Evolutionary conservation across 2,797 vertebrate species (phyloP), one percentile per base, ranked within the genome.

Genomic region (Coilia nasus): DNA sequence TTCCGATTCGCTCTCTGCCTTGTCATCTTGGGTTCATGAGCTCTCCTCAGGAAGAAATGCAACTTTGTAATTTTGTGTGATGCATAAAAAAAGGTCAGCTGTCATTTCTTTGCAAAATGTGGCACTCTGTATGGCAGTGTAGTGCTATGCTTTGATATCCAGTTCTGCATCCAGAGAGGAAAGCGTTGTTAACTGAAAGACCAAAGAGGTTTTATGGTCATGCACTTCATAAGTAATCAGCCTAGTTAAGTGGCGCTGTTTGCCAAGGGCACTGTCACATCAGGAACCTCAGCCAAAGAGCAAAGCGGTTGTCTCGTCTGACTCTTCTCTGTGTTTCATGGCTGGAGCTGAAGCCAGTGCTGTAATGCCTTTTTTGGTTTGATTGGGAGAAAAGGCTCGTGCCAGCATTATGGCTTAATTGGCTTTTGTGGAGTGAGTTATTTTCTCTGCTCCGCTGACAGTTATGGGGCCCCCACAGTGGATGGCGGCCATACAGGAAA

Each of bases 321-420:
- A 78, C 19, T 78, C 31, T 44, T 78, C 31, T 19, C 31, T 78
- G 71, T 78, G 71, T 78, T 78, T 78, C 31, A 44, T 10, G 4
- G 17, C 35, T 44, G 71, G 31, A 41, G 71, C 44, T 44, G 5
- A 6, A 21, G 71, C 71, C 31, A 78, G 44, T 19, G 6, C 35
- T 6, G 9, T 78, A 78, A 78, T 78, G 71, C 71, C 71, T 78
- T 78, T 78, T 78, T 78, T 78, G 71, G 71, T 78, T 78, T 78
- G 71, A 78, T 78, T 78, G 35, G 35, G 71, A 78, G 71, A 19
- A 44, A 41, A 31, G 35, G 35, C 15, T 21, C 35, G 14, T 78
- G 71, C 71, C 71, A 78, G 31, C 19, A 78, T 78, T 78, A 78
- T 78, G 71, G 44, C 71, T 78, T 78, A 78, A 78, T 78, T 78